These are phyloP conservation scores for Calycopis cecrops DNA, from an alignment of 1,140 invertebrate species.

Conservation along the genomic window DNA sequence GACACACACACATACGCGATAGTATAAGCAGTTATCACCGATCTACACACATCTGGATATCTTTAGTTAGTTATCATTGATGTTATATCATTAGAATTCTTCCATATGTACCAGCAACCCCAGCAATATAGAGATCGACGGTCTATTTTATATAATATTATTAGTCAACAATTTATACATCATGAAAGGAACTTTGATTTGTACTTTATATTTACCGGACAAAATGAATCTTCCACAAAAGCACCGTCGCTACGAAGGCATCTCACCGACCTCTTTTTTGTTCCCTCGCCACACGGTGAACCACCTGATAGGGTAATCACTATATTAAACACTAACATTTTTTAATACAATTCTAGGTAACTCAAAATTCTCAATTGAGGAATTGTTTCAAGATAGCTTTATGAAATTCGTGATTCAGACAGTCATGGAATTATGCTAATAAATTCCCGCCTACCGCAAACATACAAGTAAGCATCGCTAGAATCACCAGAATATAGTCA, in stretches of 20 bases:
- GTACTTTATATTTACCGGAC: conserved; percentile 47
- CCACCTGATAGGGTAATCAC: conserved; percentile 53
- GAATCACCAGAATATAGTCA: too few species aligned
- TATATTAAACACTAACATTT: background rate
- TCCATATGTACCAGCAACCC: background rate
- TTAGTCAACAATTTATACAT: background rate
- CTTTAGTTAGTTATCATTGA: background rate
- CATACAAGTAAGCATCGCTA: too few species aligned
- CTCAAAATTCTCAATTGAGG: too few species aligned
- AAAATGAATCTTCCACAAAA: conserved; percentile 74
- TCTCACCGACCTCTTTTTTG: conserved; percentile 73
- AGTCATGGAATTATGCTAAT: too few species aligned
- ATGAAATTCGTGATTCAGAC: too few species aligned
- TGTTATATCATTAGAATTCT: background rate
- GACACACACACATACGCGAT: background rate
- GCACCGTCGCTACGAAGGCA: conserved; percentile 77
- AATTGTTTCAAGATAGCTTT: background rate
- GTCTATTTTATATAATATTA: background rate
- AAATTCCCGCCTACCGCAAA: too few species aligned
- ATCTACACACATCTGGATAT: too few species aligned
- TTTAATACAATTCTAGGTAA: too few species aligned
- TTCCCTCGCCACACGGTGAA: conserved; percentile 79
- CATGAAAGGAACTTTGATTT: background rate
- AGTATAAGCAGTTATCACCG: background rate
- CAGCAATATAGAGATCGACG: too few species aligned